phyloP scores from a whole-genome alignment of 2,888 invertebrate genomes.

The Rugalucina vietnamica region DNA sequence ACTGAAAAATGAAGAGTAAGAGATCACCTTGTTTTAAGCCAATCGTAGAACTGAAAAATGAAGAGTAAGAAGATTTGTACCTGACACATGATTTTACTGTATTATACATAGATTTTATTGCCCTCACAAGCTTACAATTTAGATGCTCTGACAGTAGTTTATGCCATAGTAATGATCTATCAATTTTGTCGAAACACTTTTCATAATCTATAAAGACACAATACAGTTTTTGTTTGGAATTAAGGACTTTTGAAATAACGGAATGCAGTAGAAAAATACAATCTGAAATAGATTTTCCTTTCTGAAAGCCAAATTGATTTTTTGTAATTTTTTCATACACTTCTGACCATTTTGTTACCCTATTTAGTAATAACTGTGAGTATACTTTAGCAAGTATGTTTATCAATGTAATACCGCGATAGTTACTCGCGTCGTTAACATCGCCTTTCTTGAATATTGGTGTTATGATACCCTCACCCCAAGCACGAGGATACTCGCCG shows the following conservation, averaged over 20 bases:
- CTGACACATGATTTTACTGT: conserved; percentile 28
- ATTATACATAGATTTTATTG: conserved; percentile 35
- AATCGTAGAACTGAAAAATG: conserved; percentile 21
- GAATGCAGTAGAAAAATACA: conserved; percentile 36
- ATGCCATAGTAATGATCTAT: conserved; percentile 2
- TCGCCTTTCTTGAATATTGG: conserved; percentile 32
- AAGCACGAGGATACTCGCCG: conserved; percentile 19
- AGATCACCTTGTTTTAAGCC: conserved; percentile 46
- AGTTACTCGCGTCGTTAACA: conserved; percentile 3
- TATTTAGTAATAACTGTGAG: conserved; percentile 21
- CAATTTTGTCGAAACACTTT: conserved; percentile 40
- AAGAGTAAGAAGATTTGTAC: conserved; percentile 21
- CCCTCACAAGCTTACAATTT: conserved; percentile 32
- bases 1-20: neutral
- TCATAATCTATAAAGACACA: conserved; percentile 36
- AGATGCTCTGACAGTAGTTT: conserved; percentile 34
- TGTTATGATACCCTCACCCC: conserved; percentile 39
- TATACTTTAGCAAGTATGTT: conserved; percentile 33
- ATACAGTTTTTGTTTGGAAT: conserved; percentile 27
- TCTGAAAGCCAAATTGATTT: conserved; percentile 38
- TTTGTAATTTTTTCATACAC: conserved; percentile 18
- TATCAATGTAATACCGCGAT: conserved; percentile 17
- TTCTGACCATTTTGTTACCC: conserved; percentile 22
- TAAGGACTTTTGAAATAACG: conserved; percentile 26
- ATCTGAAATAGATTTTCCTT: conserved; percentile 24